Evolutionary conservation across 2,113 vertebrate genomes (phyloP).

Genomic region (Aspiorhynchus laticeps): DNA sequence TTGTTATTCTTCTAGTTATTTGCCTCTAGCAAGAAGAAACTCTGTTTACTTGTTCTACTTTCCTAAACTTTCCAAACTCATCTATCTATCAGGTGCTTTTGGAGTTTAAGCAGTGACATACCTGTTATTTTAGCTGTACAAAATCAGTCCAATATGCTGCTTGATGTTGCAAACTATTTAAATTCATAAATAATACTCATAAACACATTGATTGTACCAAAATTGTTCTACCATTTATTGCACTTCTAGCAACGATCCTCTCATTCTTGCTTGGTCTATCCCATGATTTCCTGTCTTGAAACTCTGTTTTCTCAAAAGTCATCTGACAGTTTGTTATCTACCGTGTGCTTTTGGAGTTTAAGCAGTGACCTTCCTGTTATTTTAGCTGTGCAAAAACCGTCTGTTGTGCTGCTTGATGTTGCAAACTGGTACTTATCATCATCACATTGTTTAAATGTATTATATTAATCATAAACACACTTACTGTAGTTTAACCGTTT

Average conservation of each 20-base stretch:
- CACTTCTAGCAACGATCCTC: conserved; percentile 23
- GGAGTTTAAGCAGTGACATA: not conserved
- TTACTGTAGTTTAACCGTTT: not conserved
- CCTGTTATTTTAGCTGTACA: not conserved
- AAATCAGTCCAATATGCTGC: not conserved
- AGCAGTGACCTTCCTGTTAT: not conserved
- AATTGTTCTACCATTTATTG: not conserved
- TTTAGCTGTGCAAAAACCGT: not conserved
- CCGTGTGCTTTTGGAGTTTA: not conserved
- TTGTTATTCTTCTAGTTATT: not conserved
- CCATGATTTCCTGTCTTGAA: conserved; percentile 56
- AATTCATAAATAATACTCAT: too few species aligned
- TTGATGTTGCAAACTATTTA: not conserved
- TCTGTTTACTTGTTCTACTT: not conserved
- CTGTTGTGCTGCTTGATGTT: not conserved
- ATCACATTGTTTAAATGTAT: not conserved
- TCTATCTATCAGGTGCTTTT: not conserved
- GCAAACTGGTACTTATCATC: not conserved
- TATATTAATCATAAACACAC: not conserved
- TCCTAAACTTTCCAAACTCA: not conserved
- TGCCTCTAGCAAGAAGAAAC: not conserved
- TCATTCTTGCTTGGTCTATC: conserved; percentile 65
- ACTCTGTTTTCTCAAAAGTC: not conserved
- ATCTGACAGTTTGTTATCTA: not conserved
- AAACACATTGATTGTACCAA: conserved; percentile 42